These are phyloP conservation scores for Lemur catta DNA, from an alignment of 2,797 vertebrate genomes.

Conservation along the genomic window DNA sequence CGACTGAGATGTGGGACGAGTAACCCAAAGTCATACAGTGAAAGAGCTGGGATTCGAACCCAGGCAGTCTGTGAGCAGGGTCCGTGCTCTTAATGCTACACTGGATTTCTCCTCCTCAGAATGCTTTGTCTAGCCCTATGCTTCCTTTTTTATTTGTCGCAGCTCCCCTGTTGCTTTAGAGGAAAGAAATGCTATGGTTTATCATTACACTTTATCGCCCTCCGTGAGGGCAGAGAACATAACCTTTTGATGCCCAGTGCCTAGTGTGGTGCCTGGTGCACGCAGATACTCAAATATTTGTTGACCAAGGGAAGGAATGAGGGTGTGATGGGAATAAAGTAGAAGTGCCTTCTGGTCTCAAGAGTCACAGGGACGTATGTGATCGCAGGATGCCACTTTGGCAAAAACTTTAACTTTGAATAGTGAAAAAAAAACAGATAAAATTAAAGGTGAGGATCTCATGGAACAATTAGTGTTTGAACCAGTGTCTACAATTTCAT, in stretches of 20 bases:
- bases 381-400: not conserved
- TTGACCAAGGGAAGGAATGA: slow-evolving; percentile 26
- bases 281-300: slow-evolving; percentile 76
- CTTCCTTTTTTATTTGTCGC: not conserved
- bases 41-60: not conserved
- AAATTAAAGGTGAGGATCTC: not conserved
- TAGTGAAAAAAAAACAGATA: not conserved
- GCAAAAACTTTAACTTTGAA: not conserved
- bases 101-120: not conserved
- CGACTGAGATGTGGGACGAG: not conserved
- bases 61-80: not conserved
- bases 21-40: not conserved
- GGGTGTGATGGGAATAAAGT: slow-evolving; percentile 48
- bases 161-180: not conserved
- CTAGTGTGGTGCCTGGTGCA: slow-evolving; percentile 12
- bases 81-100: not conserved
- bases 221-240: slow-evolving; percentile 18
- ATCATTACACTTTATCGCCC: slow-evolving; percentile 22
- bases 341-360: slow-evolving; percentile 26
- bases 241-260: not conserved
- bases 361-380: not conserved
- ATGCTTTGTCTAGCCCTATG: not conserved
- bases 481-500: not conserved
- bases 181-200: not conserved
- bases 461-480: not conserved